Evolutionary conservation across 2,888 invertebrate genomes (phyloP).

Genomic region (Tolmerus cingulatus): DNA sequence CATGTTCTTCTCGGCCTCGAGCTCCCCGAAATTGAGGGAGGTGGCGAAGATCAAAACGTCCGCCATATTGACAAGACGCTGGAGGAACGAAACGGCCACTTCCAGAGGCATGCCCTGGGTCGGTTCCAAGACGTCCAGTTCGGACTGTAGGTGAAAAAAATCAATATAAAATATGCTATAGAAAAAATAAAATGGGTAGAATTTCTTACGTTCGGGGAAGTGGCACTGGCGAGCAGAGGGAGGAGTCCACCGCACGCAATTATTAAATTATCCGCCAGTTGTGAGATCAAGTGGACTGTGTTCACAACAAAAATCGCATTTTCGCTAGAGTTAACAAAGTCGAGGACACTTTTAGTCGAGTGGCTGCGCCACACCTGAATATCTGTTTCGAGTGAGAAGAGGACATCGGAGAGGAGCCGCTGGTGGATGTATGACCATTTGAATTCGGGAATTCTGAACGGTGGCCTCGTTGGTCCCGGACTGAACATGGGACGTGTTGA

Average conservation of each 20-base stretch:
- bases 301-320: conserved; percentile 99
- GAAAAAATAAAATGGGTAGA: not conserved
- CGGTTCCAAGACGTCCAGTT: conserved; percentile 96
- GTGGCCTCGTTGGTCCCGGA: conserved; percentile 90
- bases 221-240: conserved; percentile 96
- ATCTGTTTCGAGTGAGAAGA: conserved; percentile 96
- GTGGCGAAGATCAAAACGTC: conserved; percentile 98
- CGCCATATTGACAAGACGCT: conserved; percentile 96
- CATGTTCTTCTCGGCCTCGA: conserved; percentile 99
- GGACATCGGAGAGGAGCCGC: conserved; percentile 90
- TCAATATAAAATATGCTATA: not conserved
- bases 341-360: conserved; percentile 94
- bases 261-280: conserved; percentile 97
- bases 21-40: conserved; percentile 94
- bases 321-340: conserved; percentile 97
- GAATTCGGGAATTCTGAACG: conserved; percentile 99
- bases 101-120: conserved; percentile 99
- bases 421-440: conserved; percentile 99
- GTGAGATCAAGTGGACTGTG: conserved; percentile 98
- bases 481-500: conserved; percentile 90
- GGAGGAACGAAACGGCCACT: conserved; percentile 97
- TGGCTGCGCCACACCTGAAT: conserved; percentile 94
- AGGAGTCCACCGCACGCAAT: conserved; percentile 97
- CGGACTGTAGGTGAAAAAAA: conserved; percentile 73
- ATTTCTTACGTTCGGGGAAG: conserved; percentile 92